Evolutionary conservation across 2,888 invertebrate genomes (phyloP).

Genomic region (Pandemis heparana): DNA sequence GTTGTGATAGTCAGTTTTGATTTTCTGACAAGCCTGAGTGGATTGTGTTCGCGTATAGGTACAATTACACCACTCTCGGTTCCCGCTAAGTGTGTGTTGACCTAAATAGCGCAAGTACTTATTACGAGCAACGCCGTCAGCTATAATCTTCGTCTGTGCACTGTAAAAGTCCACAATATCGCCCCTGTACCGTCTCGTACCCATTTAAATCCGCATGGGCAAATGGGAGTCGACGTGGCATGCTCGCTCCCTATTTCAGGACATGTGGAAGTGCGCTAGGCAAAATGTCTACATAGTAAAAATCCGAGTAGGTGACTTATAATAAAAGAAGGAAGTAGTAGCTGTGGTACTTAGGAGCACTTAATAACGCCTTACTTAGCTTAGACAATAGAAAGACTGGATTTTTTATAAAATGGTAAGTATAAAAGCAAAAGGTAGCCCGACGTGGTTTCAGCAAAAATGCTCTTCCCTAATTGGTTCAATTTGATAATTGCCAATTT

Average conservation of each 20-base stretch:
- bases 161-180: slow-evolving; percentile 35
- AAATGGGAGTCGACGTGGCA: slow-evolving; percentile 34
- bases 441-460: not conserved
- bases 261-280: slow-evolving; percentile 16
- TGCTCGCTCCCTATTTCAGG: slow-evolving; percentile 13
- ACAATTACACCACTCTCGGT: slow-evolving; percentile 5
- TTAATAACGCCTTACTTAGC: not conserved
- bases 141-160: slow-evolving; percentile 39
- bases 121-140: slow-evolving; percentile 30
- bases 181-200: slow-evolving; percentile 20
- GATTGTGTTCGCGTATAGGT: not conserved
- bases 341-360: not conserved
- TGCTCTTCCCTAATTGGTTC: too few species aligned
- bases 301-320: not conserved
- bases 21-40: not conserved
- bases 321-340: not conserved
- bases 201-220: slow-evolving; percentile 38
- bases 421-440: too few species aligned
- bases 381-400: not conserved
- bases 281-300: slow-evolving; percentile 1
- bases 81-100: slow-evolving; percentile 15
- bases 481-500: not conserved
- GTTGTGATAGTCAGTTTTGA: not conserved
- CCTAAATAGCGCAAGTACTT: slow-evolving; percentile 33
- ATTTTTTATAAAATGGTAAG: not conserved